Evolutionary conservation across 1,140 invertebrate genomes (phyloP).

Genomic region (Caenorhabditis latens): DNA sequence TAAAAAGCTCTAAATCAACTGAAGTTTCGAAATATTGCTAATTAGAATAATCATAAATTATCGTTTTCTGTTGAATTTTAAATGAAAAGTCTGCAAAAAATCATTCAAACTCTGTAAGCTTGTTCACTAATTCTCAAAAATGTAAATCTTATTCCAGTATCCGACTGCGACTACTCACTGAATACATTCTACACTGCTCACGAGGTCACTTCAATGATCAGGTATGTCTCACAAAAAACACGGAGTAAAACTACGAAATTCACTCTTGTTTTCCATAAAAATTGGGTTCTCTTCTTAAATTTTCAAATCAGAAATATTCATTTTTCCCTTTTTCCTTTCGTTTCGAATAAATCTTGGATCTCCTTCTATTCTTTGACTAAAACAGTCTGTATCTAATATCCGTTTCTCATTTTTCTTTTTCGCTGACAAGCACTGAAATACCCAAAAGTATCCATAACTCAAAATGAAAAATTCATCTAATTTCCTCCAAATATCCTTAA

Average conservation of each 20-base stretch:
- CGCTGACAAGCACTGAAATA: too few species aligned
- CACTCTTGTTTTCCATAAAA: too few species aligned
- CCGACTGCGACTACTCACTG: not conserved
- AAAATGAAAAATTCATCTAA: conserved; percentile 16
- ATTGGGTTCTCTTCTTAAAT: too few species aligned
- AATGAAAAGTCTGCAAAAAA: too few species aligned
- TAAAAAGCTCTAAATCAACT: too few species aligned
- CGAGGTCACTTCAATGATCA: conserved; percentile 17
- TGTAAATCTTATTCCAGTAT: conserved; percentile 20
- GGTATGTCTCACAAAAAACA: not conserved
- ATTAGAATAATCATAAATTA: not conserved
- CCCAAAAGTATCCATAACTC: not conserved
- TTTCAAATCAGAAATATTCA: too few species aligned
- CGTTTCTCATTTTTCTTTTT: too few species aligned
- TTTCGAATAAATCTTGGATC: not conserved
- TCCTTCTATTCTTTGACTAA: not conserved
- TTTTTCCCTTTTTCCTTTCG: not conserved
- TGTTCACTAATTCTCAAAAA: not conserved
- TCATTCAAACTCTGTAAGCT: too few species aligned
- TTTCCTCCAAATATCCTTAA: not conserved
- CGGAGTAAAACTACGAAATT: not conserved
- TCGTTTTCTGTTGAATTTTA: not conserved
- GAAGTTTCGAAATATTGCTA: too few species aligned
- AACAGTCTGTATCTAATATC: too few species aligned
- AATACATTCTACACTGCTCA: conserved; percentile 22